These are phyloP conservation scores for Trisateles emortualis DNA, from an alignment of 2,888 invertebrate species.

Conservation along the genomic window DNA sequence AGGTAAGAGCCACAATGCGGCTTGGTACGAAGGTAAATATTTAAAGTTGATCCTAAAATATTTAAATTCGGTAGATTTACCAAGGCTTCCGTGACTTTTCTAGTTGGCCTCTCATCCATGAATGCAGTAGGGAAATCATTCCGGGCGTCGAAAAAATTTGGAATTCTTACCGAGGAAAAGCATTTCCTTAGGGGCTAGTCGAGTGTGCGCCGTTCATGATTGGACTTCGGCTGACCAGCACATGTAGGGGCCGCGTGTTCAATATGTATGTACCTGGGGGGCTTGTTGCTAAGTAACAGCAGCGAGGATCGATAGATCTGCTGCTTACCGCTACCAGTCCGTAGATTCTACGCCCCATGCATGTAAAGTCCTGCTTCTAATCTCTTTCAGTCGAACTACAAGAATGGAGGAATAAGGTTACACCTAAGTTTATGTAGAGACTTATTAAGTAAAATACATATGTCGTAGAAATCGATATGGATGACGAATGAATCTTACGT, in stretches of 20 bases:
- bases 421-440: too few species aligned
- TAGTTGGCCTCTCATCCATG: slow-evolving; percentile 54
- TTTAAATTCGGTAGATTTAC: slow-evolving; percentile 42
- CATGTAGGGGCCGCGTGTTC: slow-evolving; percentile 13
- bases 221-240: slow-evolving; percentile 30
- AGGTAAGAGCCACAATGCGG: slow-evolving; percentile 28
- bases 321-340: too few species aligned
- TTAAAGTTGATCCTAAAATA: slow-evolving; percentile 43
- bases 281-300: too few species aligned
- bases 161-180: slow-evolving; percentile 57
- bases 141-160: slow-evolving; percentile 55
- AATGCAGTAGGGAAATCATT: slow-evolving; percentile 68
- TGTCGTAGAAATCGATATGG: too few species aligned
- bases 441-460: too few species aligned
- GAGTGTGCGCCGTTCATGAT: slow-evolving; percentile 47
- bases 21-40: slow-evolving; percentile 36
- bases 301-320: too few species aligned
- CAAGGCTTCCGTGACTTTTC: slow-evolving; percentile 35
- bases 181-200: slow-evolving; percentile 60
- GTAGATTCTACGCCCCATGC: too few species aligned
- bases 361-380: too few species aligned
- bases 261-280: slow-evolving; percentile 2
- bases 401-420: too few species aligned
- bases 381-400: too few species aligned
- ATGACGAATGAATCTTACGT: too few species aligned